Percentiles rank a stretch among this genome's conserved stretches.
phyloP scores from a whole-genome alignment of 2,797 vertebrate species.

The Gobionotothen gibberifrons region DNA sequence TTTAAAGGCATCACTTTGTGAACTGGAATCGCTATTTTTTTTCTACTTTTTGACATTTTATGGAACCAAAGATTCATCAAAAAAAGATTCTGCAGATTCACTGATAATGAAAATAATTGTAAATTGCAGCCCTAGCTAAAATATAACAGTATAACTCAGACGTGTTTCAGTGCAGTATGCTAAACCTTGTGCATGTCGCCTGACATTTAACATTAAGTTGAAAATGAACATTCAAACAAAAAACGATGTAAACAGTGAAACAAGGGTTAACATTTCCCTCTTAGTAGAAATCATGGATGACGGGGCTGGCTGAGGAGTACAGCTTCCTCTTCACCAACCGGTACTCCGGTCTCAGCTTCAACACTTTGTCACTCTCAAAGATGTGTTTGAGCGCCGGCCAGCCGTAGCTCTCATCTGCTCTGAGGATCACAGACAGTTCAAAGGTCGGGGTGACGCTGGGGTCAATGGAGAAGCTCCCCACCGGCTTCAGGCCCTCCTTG shows the following conservation, averaged over 20 bases:
- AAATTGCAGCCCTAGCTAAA: not conserved
- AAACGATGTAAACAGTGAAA: not conserved
- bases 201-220: not conserved
- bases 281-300: slow-evolving; percentile 77
- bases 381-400: slow-evolving; percentile 79
- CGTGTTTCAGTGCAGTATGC: slow-evolving; percentile 13
- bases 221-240: not conserved
- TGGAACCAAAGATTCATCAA: no score
- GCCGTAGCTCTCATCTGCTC: slow-evolving; percentile 52
- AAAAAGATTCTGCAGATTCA: no score
- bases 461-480: slow-evolving; percentile 73
- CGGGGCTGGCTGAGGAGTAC: slow-evolving; percentile 83
- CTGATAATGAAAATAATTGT: no score
- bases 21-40: no score
- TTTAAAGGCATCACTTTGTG: no score
- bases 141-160: not conserved
- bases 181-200: not conserved
- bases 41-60: no score
- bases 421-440: slow-evolving; percentile 82
- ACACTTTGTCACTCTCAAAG: slow-evolving; percentile 71
- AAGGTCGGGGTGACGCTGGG: slow-evolving; percentile 81
- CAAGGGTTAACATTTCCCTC: not conserved
- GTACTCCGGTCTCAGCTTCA: slow-evolving; percentile 82
- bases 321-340: slow-evolving; percentile 87
- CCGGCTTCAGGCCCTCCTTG: slow-evolving; percentile 63